Evolutionary conservation across 2,797 vertebrate species (phyloP), one percentile per base, ranked within the genome.

Genomic region (Lycodopsis pacificus): DNA sequence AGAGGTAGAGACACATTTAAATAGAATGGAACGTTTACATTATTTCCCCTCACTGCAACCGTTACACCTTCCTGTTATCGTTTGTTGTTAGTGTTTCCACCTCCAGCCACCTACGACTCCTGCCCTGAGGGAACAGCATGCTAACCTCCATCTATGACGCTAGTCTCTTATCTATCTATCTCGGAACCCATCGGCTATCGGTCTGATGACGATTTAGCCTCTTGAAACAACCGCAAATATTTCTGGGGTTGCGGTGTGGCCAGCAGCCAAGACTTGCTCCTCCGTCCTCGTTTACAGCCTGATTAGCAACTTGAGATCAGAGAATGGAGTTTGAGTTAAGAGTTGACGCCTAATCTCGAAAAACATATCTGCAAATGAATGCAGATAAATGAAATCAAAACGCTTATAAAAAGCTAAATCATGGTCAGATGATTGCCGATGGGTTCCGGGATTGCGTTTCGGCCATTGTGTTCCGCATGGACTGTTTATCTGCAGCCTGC

Each of bases 1-100:
- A 91, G 85, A 89, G 85, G 84, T 44, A 91, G 83, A 92, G 88
- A 90, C 74, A 92, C 83, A 85, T 91, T 90, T 81, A 87, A 82
- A 93, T 32, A 83, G 82, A 88, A 89, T 73, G 86, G 74, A 89
- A 67, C 5, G 25, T 75, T 86, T 30, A 86, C 73, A 83, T 64
- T 44, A 54, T 53, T 73, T 69, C 40, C 19, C 65, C 34, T 64
- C n/a, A 12, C 27, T 2, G 25, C 7, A 36, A 5, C 7, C 14
- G 17, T 59, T 30, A 27, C 5, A 49, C 27, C 48, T 59, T 73
- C 14, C 54, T 14, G 54, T 32, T 71, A 54, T 54, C 51, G 15
- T 40, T 54, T 27, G 4, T 44, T 22, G 34, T 7, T 30, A 27
- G 9, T 9, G 6, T 20, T 42, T 70, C 42, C 40, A 49, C 7